These are phyloP conservation scores for Hormiphora californensis DNA, from an alignment of 37 sponge, comb jelly and placozoan genomes.

Conservation along the genomic window DNA sequence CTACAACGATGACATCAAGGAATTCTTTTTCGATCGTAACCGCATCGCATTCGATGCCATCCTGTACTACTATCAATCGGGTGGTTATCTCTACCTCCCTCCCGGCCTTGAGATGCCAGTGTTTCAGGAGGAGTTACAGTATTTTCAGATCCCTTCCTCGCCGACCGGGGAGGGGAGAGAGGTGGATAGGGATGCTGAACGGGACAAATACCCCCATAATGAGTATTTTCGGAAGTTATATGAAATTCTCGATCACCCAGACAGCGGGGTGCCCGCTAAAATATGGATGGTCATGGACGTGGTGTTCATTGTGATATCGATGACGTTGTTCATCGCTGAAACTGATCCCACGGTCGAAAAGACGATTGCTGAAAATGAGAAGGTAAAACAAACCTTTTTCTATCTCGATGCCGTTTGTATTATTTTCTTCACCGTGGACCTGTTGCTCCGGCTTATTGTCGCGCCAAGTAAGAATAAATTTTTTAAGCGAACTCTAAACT, in stretches of 20 bases:
- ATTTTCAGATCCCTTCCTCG: conserved; percentile 40
- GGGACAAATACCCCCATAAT: conserved; percentile 29
- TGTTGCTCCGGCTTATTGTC: conserved; percentile 26
- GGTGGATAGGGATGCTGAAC: not conserved
- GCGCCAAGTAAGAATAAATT: conserved; percentile 18
- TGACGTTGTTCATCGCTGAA: conserved; percentile 54
- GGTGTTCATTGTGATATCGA: conserved; percentile 36
- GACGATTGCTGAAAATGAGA: not conserved
- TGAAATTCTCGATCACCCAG: conserved; percentile 45
- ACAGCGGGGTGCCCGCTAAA: conserved; percentile 1
- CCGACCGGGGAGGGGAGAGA: not conserved
- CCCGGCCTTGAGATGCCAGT: conserved; percentile 53
- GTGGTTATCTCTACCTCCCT: conserved; percentile 48
- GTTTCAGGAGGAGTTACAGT: conserved; percentile 47
- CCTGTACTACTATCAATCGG: conserved; percentile 46
- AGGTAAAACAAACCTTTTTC: conserved; percentile 1
- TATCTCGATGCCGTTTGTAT: conserved; percentile 50
- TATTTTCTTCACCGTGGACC: conserved; percentile 50
- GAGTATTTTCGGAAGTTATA: conserved; percentile 25
- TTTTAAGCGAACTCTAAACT: conserved; percentile 52
- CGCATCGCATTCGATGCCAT: conserved; percentile 51
- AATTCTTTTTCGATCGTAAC: conserved; percentile 47
- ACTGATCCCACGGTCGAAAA: conserved; percentile 44
- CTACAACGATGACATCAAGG: conserved; percentile 43
- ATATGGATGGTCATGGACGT: conserved; percentile 46